Evolutionary conservation across 2,113 vertebrate genomes (phyloP).

Genomic region (Ictalurus furcatus): DNA sequence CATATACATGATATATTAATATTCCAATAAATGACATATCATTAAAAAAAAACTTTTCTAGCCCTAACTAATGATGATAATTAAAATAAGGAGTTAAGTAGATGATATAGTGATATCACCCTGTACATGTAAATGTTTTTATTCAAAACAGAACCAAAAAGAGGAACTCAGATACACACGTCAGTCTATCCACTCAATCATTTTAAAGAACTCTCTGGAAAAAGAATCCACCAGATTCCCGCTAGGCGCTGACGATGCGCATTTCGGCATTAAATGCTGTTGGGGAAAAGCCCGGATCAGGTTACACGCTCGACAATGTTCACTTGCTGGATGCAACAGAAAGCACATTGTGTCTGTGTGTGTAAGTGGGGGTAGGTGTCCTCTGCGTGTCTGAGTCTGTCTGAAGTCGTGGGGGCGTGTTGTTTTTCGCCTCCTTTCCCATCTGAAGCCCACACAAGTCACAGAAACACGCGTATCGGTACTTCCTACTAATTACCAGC

Average conservation of each 20-base stretch:
- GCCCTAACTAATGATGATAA: too few relatives aligned
- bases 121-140: neutral
- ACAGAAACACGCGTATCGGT: constrained; percentile 18
- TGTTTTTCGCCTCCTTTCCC: constrained; percentile 52
- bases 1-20: too few relatives aligned
- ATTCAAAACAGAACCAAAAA: neutral
- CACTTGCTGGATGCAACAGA: neutral
- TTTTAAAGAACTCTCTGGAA: neutral
- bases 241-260: neutral
- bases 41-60: too few relatives aligned
- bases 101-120: neutral
- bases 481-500: constrained; percentile 62
- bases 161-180: neutral
- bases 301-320: neutral
- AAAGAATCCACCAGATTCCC: neutral
- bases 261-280: neutral
- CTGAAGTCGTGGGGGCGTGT: constrained; percentile 23
- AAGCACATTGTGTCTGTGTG: constrained; percentile 21
- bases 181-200: too few relatives aligned
- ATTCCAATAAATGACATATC: too few relatives aligned
- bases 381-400: constrained; percentile 37
- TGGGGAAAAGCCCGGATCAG: constrained; percentile 15
- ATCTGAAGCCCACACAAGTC: constrained; percentile 51
- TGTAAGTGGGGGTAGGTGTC: neutral
- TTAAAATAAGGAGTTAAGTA: neutral